Percentiles rank a stretch among this genome's conserved stretches.
Conservation (phyloP, 2,888 invertebrate genomes). For the Orthonevra nobilis region DNA sequence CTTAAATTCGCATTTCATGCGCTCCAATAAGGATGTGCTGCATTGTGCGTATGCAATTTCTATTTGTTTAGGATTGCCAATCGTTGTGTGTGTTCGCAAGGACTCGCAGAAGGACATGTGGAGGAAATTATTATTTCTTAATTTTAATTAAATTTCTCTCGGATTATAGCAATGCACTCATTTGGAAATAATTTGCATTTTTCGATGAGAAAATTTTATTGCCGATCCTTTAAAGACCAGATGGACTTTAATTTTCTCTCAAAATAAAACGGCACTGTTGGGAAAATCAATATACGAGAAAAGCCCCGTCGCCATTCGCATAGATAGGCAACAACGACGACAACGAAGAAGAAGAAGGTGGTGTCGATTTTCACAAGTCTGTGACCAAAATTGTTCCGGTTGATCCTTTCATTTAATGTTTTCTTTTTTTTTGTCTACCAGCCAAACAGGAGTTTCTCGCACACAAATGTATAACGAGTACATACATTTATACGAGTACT, state of each 20-base stretch:
- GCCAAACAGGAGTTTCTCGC: too few species aligned
- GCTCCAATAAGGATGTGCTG: conserved; percentile 22
- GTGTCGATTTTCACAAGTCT: conserved; percentile 66
- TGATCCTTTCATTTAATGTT: conserved; percentile 44
- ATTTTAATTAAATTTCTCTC: conserved; percentile 31
- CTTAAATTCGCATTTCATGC: conserved; percentile 60
- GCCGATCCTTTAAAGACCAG: not conserved
- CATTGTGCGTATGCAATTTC: conserved; percentile 5
- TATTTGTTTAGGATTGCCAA: conserved; percentile 61
- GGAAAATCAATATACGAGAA: conserved; percentile 58
- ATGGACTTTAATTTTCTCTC: conserved; percentile 36
- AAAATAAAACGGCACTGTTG: conserved; percentile 26
- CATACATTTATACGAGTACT: conserved; percentile 37
- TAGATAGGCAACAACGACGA: too few species aligned
- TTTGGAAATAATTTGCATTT: conserved; percentile 60
- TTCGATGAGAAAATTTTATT: conserved; percentile 14
- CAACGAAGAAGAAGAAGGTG: conserved; percentile 12
- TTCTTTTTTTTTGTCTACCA: conserved; percentile 40
- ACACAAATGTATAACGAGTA: too few species aligned
- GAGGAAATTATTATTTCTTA: conserved; percentile 45
- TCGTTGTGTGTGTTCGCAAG: conserved; percentile 1
- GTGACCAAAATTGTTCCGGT: conserved; percentile 68
- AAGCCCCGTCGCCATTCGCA: conserved; percentile 12
- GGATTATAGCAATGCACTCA: conserved; percentile 57
- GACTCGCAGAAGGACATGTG: not conserved